Conservation (phyloP, 2,797 vertebrate genomes). For the Carcharodon carcharias region DNA sequence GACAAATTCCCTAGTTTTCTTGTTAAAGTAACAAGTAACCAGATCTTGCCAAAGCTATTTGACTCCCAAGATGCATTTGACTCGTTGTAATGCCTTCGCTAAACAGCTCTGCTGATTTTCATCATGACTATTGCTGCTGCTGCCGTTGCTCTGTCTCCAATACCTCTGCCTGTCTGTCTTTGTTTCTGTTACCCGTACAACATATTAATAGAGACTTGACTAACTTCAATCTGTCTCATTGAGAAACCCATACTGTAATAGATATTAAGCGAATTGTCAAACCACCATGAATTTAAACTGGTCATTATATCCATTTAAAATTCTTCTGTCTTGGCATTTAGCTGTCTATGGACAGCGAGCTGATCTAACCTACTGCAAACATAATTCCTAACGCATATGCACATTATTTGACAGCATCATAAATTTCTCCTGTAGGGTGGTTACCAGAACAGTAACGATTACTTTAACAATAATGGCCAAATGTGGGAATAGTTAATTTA, state of each 20-base stretch:
- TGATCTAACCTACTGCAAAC: conserved; percentile 1
- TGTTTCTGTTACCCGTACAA: background rate
- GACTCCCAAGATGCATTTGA: conserved; percentile 2
- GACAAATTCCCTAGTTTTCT: background rate
- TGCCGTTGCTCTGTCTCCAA: background rate
- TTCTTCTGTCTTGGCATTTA: conserved; percentile 17
- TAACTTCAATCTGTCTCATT: conserved; percentile 28
- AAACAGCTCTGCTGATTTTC: background rate
- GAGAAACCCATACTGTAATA: conserved; percentile 28
- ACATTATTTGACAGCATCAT: conserved; percentile 17
- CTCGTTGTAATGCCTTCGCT: background rate
- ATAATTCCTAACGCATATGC: conserved; percentile 23
- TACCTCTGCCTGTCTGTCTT: background rate
- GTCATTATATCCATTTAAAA: conserved; percentile 26
- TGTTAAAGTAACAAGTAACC: background rate
- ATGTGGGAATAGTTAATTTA: background rate
- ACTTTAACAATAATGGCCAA: conserved; percentile 7
- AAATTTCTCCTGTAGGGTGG: background rate
- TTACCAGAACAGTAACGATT: conserved; percentile 2
- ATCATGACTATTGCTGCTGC: background rate
- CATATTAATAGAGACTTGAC: conserved; percentile 24
- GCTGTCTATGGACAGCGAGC: background rate
- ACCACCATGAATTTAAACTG: conserved; percentile 25
- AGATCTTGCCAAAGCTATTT: conserved; percentile 8
- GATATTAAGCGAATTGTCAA: conserved; percentile 31